A percentile compares a stretch with the other conserved stretches of the same genome.
phyloP scores from a whole-genome alignment of 2,797 vertebrate genomes.

The Iguana delicatissima region DNA sequence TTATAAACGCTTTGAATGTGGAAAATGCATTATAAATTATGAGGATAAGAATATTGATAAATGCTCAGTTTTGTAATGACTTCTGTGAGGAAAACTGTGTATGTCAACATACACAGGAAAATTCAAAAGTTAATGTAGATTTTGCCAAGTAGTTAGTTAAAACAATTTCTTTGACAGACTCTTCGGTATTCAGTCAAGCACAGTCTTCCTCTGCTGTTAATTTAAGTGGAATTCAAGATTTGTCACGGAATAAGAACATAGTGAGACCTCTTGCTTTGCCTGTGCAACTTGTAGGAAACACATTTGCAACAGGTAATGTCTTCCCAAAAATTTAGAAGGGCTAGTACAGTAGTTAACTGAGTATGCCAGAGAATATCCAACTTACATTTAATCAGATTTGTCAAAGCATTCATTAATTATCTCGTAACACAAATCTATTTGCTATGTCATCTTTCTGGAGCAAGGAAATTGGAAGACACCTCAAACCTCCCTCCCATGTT shows the following conservation, averaged over 20 bases:
- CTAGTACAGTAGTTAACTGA: conserved; percentile 12
- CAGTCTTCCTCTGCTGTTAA: conserved; percentile 84
- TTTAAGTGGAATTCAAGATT: conserved; percentile 89
- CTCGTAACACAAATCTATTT: not conserved
- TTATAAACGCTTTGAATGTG: not conserved
- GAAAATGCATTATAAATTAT: not conserved
- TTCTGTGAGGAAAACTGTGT: not conserved
- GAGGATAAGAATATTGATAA: not conserved
- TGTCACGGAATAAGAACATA: conserved; percentile 85
- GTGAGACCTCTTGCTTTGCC: conserved; percentile 91
- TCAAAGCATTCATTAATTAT: not conserved
- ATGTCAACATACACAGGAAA: not conserved
- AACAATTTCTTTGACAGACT: conserved; percentile 83
- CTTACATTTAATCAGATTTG: conserved; percentile 9
- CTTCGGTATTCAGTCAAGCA: conserved; percentile 84
- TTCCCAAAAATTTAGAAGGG: conserved; percentile 34
- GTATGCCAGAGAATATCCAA: conserved; percentile 10
- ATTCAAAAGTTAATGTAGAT: not conserved
- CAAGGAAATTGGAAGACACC: not conserved
- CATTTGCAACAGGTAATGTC: conserved; percentile 88
- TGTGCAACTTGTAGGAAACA: conserved; percentile 87
- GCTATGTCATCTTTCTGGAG: not conserved
- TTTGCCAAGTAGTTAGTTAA: conserved; percentile 49
- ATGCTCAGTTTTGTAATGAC: conserved; percentile 2
- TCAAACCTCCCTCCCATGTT: not conserved